Percentiles rank a stretch among this genome's conserved stretches.
Conservation (phyloP, 1,140 invertebrate species). For the Limonius californicus region DNA sequence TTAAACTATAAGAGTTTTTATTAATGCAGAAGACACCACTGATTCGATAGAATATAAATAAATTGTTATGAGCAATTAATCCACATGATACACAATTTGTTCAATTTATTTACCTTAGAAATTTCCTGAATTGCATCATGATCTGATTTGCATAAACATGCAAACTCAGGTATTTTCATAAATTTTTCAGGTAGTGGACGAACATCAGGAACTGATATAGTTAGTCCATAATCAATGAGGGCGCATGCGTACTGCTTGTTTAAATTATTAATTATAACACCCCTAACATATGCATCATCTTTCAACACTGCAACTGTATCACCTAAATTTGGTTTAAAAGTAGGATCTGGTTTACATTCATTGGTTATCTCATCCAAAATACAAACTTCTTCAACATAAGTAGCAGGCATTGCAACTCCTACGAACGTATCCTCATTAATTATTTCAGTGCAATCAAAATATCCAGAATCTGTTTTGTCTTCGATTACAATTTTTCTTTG, state of each 20-base stretch:
- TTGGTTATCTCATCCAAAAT: background rate
- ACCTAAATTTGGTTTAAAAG: background rate
- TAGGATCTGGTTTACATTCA: background rate
- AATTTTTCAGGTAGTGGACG: background rate
- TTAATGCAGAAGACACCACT: too few relatives aligned
- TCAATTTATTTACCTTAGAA: background rate
- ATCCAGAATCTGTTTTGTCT: background rate
- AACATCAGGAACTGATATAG: background rate
- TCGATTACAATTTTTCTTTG: background rate
- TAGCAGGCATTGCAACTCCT: background rate
- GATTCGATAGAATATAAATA: too few relatives aligned
- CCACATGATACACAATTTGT: too few relatives aligned
- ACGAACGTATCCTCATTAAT: background rate
- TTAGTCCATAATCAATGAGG: conserved; percentile 1
- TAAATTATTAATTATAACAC: background rate
- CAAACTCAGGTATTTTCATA: background rate
- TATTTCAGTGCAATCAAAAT: background rate
- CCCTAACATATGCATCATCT: background rate
- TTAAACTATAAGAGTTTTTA: too few relatives aligned
- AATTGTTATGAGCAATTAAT: too few relatives aligned
- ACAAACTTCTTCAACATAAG: background rate
- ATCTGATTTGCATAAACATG: background rate
- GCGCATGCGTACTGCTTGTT: background rate
- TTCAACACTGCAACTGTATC: background rate
- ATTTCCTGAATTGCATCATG: background rate